Conservation (phyloP, 2,113 vertebrate genomes). For the Oriolus oriolus region DNA sequence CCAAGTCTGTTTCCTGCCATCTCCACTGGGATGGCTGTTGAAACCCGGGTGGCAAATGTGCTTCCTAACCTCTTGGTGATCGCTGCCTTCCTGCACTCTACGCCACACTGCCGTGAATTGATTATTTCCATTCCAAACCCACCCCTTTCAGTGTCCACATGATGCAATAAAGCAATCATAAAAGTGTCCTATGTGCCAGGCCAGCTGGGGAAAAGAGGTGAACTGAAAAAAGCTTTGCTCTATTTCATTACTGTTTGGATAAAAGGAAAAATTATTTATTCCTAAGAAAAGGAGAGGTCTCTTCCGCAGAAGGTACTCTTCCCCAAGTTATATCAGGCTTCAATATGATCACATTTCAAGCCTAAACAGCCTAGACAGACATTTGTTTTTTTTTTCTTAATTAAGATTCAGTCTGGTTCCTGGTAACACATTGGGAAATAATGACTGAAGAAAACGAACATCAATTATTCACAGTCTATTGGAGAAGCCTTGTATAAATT, state of each 20-base stretch:
- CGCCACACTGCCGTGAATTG: background rate
- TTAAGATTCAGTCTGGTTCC: constrained; percentile 27
- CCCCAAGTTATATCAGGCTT: background rate
- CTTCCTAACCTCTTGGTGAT: background rate
- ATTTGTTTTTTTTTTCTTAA: background rate
- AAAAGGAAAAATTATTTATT: background rate
- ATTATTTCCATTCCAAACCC: background rate
- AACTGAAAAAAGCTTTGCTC: background rate
- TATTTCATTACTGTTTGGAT: background rate
- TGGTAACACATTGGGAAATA: constrained; percentile 15
- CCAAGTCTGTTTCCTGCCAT: background rate
- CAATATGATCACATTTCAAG: background rate
- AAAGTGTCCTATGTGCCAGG: background rate
- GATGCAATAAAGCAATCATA: background rate
- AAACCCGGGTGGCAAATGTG: background rate
- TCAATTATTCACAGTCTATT: constrained; percentile 54
- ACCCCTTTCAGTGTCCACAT: background rate
- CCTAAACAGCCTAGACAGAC: background rate
- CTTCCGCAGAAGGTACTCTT: background rate
- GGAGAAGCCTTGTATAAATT: constrained; percentile 6
- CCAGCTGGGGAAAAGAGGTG: background rate
- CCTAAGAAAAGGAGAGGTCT: background rate
- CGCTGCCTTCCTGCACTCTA: background rate
- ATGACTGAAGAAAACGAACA: constrained; percentile 36
- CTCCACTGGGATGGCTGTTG: background rate